Evolutionary conservation across 2,888 invertebrate species (phyloP).

Genomic region (Drosophila recens): DNA sequence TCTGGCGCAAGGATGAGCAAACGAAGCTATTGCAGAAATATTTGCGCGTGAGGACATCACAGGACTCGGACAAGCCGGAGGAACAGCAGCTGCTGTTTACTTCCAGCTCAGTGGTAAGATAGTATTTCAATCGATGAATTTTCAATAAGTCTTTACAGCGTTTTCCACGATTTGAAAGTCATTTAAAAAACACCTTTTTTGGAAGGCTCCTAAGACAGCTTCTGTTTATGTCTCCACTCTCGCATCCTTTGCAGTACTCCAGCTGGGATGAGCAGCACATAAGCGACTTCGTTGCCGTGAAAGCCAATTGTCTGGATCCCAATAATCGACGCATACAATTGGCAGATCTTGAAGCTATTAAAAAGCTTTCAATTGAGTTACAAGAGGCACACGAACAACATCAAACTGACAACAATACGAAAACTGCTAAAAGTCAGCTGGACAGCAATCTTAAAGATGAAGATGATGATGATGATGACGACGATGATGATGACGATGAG

Average conservation of each 20-base stretch:
- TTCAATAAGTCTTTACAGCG: too few relatives aligned
- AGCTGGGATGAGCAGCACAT: constrained; percentile 85
- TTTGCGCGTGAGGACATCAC: constrained; percentile 80
- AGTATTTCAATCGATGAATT: background rate
- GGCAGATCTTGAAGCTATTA: constrained; percentile 68
- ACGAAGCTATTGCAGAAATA: constrained; percentile 84
- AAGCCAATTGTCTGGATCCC: constrained; percentile 82
- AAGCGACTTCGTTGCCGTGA: constrained; percentile 82
- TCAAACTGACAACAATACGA: constrained; percentile 45
- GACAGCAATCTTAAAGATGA: background rate
- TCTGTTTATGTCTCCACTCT: too few relatives aligned
- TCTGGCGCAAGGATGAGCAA: constrained; percentile 85
- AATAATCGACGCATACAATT: constrained; percentile 82
- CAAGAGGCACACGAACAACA: constrained; percentile 43
- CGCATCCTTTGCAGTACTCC: constrained; percentile 79
- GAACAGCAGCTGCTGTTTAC: constrained; percentile 83
- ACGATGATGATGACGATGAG: constrained; percentile 18
- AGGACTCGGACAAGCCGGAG: constrained; percentile 52
- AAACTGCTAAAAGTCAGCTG: constrained; percentile 22
- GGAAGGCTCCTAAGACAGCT: background rate
- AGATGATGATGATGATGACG: background rate
- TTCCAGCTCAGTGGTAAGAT: constrained; percentile 85
- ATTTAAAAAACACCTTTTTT: too few relatives aligned
- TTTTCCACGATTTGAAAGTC: too few relatives aligned
- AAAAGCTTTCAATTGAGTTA: constrained; percentile 63